Conservation (phyloP, 1,140 invertebrate species). For the Homalodisca vitripennis region DNA sequence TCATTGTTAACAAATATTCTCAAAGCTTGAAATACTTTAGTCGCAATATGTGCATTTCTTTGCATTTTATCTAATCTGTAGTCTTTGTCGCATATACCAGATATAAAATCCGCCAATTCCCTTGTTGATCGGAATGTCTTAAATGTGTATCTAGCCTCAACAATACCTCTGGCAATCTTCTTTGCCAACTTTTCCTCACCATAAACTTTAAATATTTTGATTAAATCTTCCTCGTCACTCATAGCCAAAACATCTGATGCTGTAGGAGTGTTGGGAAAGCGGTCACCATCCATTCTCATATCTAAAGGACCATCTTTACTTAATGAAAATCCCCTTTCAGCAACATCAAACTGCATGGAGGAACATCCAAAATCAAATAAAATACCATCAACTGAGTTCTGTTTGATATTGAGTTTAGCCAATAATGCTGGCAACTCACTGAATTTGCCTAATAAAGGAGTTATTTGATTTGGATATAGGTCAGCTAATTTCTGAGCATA, state of each 20-base stretch:
- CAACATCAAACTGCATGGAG: slow-evolving; percentile 89
- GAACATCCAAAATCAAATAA: slow-evolving; percentile 95
- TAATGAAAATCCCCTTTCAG: slow-evolving; percentile 81
- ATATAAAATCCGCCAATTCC: slow-evolving; percentile 79
- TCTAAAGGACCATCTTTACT: slow-evolving; percentile 84
- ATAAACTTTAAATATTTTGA: slow-evolving; percentile 82
- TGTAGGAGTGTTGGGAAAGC: slow-evolving; percentile 68
- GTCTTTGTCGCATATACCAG: slow-evolving; percentile 60
- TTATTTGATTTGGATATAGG: slow-evolving; percentile 66
- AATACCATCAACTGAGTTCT: slow-evolving; percentile 77
- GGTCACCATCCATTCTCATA: slow-evolving; percentile 90
- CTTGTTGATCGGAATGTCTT: slow-evolving; percentile 77
- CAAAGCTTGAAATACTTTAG: slow-evolving; percentile 92
- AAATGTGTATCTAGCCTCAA: slow-evolving; percentile 83
- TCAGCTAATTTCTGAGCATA: slow-evolving; percentile 62
- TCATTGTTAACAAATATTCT: slow-evolving; percentile 97
- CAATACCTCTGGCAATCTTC: slow-evolving; percentile 83
- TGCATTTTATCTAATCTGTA: slow-evolving; percentile 66
- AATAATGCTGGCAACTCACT: slow-evolving; percentile 79
- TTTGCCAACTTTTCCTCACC: slow-evolving; percentile 88
- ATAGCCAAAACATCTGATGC: slow-evolving; percentile 83
- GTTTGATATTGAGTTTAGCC: slow-evolving; percentile 54
- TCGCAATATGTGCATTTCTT: slow-evolving; percentile 77
- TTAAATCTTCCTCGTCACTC: slow-evolving; percentile 74
- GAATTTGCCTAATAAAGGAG: slow-evolving; percentile 81